Base-by-base conservation (phyloP, 2,113 vertebrate species). In the Solea solea region DNA sequence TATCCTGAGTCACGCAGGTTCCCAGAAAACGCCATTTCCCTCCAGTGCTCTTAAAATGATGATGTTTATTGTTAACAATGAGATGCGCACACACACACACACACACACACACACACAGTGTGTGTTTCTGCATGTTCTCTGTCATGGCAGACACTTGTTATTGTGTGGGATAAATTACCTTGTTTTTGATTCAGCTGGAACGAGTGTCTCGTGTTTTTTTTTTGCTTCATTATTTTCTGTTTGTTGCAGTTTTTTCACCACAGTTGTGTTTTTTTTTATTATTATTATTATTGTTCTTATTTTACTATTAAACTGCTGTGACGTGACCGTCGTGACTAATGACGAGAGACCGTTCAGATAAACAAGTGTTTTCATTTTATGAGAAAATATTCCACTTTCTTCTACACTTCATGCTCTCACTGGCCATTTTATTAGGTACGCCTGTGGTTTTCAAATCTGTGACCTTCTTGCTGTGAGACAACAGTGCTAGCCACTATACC, bases 101-200 rank as follows among this genome's bases (percentile, higher is more conserved):
- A 42, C 21, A 28, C 41, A 49, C 15, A 21, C 41, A 7, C 21
- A 25, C 3, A 27, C 42, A 40, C 10, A 75, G 4, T 75, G 44
- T 75, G 44, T 51, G 45, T 9, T 6, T 16, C 34, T 58, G 45
- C 34, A 2, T 34, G 34, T 34, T 34, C 34, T 34, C 34, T 6
- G 34, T 34, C 15, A 16, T 50, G 4, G 13, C 7, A 42, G 34
- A 34, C 34, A 68, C 6, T 14, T 63, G 8, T 21, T 15, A 55
- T n/a, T 52, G 46, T 40, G 41, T 28, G 51, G 0, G 4, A 66
- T 41, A 48, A 14, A 61, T 14, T 28, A 42, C 11, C 50, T 62
- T 40, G 51, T 44, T 60, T 61, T 69, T 69, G 6, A 52, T n/a
- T 16, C 27, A 21, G 34, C 21, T 15, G 63, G 21, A 65, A 9